Evolutionary conservation across 2,888 invertebrate genomes (phyloP).

Genomic region (Calameuta filiformis): DNA sequence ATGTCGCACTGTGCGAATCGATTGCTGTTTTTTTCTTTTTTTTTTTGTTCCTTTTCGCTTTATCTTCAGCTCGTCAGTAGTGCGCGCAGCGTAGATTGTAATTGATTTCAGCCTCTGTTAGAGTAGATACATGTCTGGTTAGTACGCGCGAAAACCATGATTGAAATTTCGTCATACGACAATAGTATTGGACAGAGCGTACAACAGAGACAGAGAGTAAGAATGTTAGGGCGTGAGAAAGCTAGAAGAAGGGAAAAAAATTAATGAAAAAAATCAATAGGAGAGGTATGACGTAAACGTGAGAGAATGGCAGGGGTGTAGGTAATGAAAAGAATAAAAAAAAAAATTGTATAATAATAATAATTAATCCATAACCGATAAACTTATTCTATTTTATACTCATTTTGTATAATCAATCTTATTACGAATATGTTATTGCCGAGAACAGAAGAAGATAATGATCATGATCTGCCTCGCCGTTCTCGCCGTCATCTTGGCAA

Average conservation of each 20-base stretch:
- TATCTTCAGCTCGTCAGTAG: neutral
- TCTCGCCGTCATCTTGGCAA: conserved; percentile 78
- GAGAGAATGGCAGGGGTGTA: conserved; percentile 2
- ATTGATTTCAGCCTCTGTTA: neutral
- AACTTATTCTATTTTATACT: neutral
- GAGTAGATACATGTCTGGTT: too few species aligned
- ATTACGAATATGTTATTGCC: conserved; percentile 35
- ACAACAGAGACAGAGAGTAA: too few species aligned
- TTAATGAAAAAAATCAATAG: neutral
- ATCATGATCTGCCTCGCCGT: conserved; percentile 89
- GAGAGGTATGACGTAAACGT: neutral
- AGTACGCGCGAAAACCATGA: too few species aligned
- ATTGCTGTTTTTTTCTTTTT: conserved; percentile 9
- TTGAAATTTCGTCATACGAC: neutral
- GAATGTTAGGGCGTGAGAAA: neutral
- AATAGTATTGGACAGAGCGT: conserved; percentile 40
- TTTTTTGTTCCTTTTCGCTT: neutral
- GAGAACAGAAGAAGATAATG: conserved; percentile 93
- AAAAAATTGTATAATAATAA: neutral
- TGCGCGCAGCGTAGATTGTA: neutral
- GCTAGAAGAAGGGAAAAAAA: neutral
- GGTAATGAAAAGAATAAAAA: conserved; percentile 8
- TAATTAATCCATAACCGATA: neutral
- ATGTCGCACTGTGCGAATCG: neutral
- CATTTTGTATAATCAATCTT: conserved; percentile 5